These are phyloP conservation scores for Sus cebifrons DNA, from an alignment of 2,797 vertebrate species.

Conservation along the genomic window DNA sequence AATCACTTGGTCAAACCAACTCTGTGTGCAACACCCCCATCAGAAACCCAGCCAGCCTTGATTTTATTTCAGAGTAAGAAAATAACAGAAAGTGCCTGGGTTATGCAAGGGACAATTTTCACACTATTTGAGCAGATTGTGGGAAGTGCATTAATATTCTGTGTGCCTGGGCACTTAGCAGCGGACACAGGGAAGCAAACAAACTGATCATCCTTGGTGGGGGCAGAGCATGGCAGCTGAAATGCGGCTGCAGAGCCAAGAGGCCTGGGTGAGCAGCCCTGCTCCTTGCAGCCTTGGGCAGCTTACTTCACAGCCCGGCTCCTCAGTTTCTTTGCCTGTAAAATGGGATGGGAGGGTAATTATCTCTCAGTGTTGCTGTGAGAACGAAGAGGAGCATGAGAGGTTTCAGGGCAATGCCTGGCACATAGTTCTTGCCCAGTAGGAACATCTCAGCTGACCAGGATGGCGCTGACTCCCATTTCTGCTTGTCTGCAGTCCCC, in stretches of 20 bases:
- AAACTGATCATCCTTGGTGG: background rate
- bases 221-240: background rate
- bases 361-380: background rate
- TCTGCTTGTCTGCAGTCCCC: background rate
- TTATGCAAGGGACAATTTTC: background rate
- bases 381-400: no score
- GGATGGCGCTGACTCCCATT: background rate
- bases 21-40: background rate
- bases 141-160: background rate
- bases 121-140: background rate
- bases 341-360: background rate
- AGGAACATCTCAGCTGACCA: background rate
- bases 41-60: background rate
- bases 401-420: fast-evolving
- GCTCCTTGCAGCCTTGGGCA: fast-evolving
- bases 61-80: constrained; percentile 28
- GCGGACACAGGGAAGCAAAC: background rate
- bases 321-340: background rate
- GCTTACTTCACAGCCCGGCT: background rate
- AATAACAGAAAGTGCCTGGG: background rate
- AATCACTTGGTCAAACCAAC: background rate
- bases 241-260: background rate
- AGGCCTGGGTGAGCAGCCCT: no score
- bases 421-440: fast-evolving
- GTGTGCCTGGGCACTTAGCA: background rate